A percentile compares a stretch with the other conserved stretches of the same genome.
phyloP scores from a whole-genome alignment of 2,888 invertebrate species.

The Sesia apiformis region DNA sequence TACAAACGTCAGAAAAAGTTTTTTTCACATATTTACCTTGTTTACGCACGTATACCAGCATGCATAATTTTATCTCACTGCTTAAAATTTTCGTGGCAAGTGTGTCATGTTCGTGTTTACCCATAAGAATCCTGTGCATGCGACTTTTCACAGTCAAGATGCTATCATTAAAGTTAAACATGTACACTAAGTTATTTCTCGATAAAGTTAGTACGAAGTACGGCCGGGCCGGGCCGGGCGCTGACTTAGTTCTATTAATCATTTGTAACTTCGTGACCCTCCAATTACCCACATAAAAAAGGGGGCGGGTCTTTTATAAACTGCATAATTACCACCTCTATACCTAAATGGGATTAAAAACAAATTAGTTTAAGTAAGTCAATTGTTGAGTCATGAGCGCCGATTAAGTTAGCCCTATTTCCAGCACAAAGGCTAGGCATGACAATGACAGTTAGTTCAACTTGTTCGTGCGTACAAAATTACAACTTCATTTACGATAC shows the following conservation, averaged over 20 bases:
- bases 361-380: slow-evolving; percentile 14
- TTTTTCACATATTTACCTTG: too few species aligned
- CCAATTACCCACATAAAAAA: background rate
- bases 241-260: too few species aligned
- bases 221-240: too few species aligned
- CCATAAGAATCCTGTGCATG: background rate
- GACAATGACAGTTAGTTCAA: slow-evolving; percentile 41
- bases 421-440: slow-evolving; percentile 42
- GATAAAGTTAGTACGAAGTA: too few species aligned
- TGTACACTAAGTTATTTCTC: too few species aligned
- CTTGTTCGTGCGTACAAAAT: slow-evolving; percentile 21
- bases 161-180: background rate
- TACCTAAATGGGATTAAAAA: slow-evolving; percentile 24
- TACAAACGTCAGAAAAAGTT: too few species aligned
- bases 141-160: background rate
- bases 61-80: background rate
- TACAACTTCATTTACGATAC: background rate
- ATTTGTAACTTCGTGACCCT: background rate
- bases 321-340: background rate
- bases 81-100: background rate
- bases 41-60: background rate
- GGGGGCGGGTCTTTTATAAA: background rate
- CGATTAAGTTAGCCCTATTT: slow-evolving; percentile 40
- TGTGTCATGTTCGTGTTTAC: background rate
- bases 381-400: slow-evolving; percentile 34